Conservation (phyloP, 37 sponge, comb jelly and placozoan species). For the Theonella swinhoei region DNA sequence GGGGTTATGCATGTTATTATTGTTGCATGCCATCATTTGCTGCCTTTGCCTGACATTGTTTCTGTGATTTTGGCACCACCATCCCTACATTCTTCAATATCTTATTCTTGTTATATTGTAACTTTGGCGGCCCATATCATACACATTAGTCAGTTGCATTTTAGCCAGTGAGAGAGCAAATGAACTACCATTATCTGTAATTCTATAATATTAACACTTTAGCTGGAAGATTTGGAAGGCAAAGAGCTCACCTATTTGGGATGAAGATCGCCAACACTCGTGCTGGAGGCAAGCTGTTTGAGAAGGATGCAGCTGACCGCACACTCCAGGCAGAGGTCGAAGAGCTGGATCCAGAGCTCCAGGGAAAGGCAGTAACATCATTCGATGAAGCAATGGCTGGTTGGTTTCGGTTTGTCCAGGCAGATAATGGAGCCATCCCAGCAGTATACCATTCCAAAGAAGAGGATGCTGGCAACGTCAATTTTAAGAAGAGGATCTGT, state of each 20-base stretch:
- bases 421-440: not conserved
- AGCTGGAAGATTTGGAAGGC: not conserved
- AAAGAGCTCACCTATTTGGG: not conserved
- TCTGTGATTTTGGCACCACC: too few relatives aligned
- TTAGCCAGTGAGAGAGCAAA: too few relatives aligned
- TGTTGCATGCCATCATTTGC: too few relatives aligned
- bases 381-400: not conserved
- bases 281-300: not conserved
- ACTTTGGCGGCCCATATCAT: too few relatives aligned
- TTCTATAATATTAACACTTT: not conserved
- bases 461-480: not conserved
- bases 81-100: too few relatives aligned
- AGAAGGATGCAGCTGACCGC: not conserved
- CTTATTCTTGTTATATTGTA: too few relatives aligned
- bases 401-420: not conserved
- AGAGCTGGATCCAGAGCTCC: not conserved
- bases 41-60: too few relatives aligned
- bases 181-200: not conserved
- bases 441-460: not conserved
- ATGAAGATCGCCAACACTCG: not conserved
- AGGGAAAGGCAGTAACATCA: too few relatives aligned
- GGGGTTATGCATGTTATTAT: too few relatives aligned
- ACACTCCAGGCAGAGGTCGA: not conserved
- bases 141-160: too few relatives aligned
- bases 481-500: not conserved